Evolutionary conservation across 2,888 invertebrate genomes (phyloP), one percentile per base, ranked within the genome.

Genomic region (Protodeltote pygarga): DNA sequence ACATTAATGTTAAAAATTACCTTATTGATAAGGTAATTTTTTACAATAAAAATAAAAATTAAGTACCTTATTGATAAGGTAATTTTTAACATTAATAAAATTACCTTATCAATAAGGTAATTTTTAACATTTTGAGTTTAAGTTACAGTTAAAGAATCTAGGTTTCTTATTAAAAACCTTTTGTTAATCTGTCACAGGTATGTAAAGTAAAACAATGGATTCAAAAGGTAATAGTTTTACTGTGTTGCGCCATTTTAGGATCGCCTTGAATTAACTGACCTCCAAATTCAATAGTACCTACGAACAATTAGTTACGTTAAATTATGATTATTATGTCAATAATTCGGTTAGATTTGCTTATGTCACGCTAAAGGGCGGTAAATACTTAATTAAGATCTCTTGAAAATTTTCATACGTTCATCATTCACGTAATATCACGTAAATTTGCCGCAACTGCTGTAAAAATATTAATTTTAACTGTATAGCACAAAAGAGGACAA

Each of bases 251-350:
- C 47, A 63, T 48, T 29, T 31, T 37, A 20, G 15, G 32, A 28
- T 39, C 24, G 28, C 65, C 64, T 63, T 69, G 57, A 35, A 54
- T 46, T 55, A 33, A 29, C 10, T 21, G 49, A 42, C 55, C 61
- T 64, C 32, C 17, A 50, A 45, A 55, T 11, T 45, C 51, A 42
- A 49, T 61, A 45, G 40, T 51, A 45, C n/a, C 49, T 44, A 42
- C 34, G 44, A 47, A 62, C 41, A 48, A 45, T 62, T 40, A 25
- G 32, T 28, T 52, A 25, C 23, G 10, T 32, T 41, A 31, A 40
- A 40, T 47, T 40, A 15, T 31, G 31, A 3, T 28, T n/a, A 8
- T 3, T 1, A 28, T 49, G 37, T 51, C 33, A 50, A 48, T 37
- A 49, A 42, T 51, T 46, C 31, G 32, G 15, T 42, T 38, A 9